Evolutionary conservation across 2,797 vertebrate species (phyloP).

Genomic region (Sciurus vulgaris): DNA sequence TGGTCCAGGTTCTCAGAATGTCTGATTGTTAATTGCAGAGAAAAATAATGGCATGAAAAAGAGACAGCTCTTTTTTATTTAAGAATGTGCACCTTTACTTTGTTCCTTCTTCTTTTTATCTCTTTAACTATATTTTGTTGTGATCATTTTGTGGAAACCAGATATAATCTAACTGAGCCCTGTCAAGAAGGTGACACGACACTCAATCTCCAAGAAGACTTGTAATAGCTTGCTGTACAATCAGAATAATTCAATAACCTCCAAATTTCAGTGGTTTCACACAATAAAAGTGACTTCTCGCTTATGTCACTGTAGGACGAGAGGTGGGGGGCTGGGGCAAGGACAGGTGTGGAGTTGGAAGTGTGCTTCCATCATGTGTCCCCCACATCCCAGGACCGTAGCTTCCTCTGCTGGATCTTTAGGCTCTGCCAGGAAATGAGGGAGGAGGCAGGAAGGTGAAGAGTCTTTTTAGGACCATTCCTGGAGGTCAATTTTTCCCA

Average conservation of each 20-base stretch:
- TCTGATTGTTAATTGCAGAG: neutral
- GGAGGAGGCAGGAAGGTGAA: neutral
- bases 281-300: neutral
- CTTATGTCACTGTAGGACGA: neutral
- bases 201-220: neutral
- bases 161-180: neutral
- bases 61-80: neutral
- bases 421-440: neutral
- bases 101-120: neutral
- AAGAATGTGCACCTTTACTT: neutral
- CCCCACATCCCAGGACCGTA: neutral
- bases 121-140: neutral
- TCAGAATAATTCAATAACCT: neutral
- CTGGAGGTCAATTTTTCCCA: neutral
- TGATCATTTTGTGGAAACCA: neutral
- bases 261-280: neutral
- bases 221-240: neutral
- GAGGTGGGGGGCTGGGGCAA: rapidly evolving
- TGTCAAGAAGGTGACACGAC: neutral
- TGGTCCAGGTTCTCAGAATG: neutral
- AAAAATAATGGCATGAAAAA: neutral
- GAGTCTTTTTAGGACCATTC: neutral
- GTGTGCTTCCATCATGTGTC: neutral
- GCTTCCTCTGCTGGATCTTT: neutral
- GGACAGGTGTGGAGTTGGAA: neutral